A percentile compares a stretch with the other conserved stretches of the same genome.
Evolutionary conservation across 92 coral and sea anemone species (phyloP).

Genomic region (Paragorgia papillata): DNA sequence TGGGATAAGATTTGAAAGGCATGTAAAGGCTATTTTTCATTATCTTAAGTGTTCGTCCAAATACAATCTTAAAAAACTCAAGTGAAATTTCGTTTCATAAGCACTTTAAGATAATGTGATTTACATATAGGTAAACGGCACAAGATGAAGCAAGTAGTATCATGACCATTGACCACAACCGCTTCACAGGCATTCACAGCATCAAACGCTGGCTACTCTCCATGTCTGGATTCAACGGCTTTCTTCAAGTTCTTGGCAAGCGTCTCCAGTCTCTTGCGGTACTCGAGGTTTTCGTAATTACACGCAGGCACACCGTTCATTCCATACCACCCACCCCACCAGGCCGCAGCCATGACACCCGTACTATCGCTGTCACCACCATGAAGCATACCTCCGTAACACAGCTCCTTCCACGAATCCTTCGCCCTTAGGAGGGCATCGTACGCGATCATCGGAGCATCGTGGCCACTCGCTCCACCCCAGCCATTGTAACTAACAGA

Average conservation of each 20-base stretch:
- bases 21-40: no score
- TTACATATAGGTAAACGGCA: no score
- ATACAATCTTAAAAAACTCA: no score
- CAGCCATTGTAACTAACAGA: slow-evolving; percentile 83
- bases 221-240: neutral
- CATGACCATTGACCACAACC: no score
- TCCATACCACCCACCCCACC: slow-evolving; percentile 93
- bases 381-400: slow-evolving; percentile 86
- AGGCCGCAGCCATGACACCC: slow-evolving; percentile 93
- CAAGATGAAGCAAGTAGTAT: no score
- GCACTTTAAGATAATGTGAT: no score
- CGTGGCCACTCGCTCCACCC: slow-evolving; percentile 99
- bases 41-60: no score
- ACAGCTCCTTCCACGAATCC: slow-evolving; percentile 83
- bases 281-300: slow-evolving; percentile 77
- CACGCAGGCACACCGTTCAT: slow-evolving; percentile 70
- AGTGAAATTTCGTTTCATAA: no score
- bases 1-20: no score
- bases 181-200: no score
- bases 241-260: slow-evolving; percentile 61
- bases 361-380: slow-evolving; percentile 97
- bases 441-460: slow-evolving; percentile 97
- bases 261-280: slow-evolving; percentile 73
- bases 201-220: slow-evolving; percentile 2
- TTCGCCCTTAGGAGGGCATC: slow-evolving; percentile 90